Conservation (phyloP, 2,888 invertebrate species). For the Pristionchus arcanus region DNA sequence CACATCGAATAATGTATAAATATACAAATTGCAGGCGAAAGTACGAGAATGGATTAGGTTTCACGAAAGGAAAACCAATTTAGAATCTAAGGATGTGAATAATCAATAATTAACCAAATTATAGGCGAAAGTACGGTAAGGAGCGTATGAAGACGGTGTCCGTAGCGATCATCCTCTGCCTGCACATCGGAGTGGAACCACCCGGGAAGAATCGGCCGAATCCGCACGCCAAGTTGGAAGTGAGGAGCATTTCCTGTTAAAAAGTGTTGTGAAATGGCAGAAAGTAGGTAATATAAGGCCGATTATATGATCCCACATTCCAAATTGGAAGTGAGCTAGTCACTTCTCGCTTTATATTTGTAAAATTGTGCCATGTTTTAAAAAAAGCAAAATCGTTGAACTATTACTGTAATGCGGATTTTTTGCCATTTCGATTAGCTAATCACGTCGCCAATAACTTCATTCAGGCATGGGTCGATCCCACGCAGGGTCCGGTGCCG, state of each 20-base stretch:
- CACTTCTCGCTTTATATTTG: too few species aligned
- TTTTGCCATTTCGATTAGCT: too few species aligned
- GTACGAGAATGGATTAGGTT: slow-evolving; percentile 62
- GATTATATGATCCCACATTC: too few species aligned
- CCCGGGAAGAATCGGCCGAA: slow-evolving; percentile 96
- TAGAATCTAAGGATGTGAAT: too few species aligned
- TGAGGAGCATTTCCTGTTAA: slow-evolving; percentile 79
- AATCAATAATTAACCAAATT: not conserved
- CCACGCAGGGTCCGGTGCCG: slow-evolving; percentile 86
- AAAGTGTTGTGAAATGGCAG: too few species aligned
- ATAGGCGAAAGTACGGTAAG: slow-evolving; percentile 63
- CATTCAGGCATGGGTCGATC: slow-evolving; percentile 79
- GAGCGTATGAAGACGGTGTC: slow-evolving; percentile 97
- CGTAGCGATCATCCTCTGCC: slow-evolving; percentile 95
- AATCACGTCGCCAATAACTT: not conserved
- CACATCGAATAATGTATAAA: too few species aligned
- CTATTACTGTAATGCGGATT: too few species aligned
- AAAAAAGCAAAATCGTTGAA: not conserved
- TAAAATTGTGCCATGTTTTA: too few species aligned
- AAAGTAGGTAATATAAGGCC: too few species aligned
- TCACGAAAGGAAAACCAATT: too few species aligned
- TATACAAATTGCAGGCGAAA: slow-evolving; percentile 55
- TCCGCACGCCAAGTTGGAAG: slow-evolving; percentile 91
- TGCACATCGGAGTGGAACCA: slow-evolving; percentile 99
- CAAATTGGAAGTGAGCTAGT: too few species aligned